Percentiles rank a stretch among this genome's conserved stretches.
Evolutionary conservation across 2,888 invertebrate species (phyloP).

Genomic region (Fragum fragum): DNA sequence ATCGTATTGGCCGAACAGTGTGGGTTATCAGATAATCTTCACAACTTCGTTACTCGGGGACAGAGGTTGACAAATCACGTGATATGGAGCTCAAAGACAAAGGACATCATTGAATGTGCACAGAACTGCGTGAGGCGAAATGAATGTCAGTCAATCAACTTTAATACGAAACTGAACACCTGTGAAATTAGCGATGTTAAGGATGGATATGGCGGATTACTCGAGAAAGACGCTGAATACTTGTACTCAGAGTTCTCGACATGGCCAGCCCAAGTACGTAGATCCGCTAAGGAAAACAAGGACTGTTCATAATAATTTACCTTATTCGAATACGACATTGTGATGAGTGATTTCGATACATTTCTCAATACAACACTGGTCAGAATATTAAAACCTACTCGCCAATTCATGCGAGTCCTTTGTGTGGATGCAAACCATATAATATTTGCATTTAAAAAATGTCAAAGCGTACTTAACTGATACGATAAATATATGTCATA

Average conservation of each 20-base stretch:
- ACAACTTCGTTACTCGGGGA: background rate
- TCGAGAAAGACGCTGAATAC: background rate
- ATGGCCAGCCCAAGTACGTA: background rate
- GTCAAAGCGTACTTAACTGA: too few relatives aligned
- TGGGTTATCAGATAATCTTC: background rate
- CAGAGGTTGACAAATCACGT: background rate
- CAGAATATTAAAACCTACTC: too few relatives aligned
- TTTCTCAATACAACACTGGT: too few relatives aligned
- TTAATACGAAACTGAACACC: background rate
- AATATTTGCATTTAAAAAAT: too few relatives aligned
- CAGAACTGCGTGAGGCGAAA: background rate
- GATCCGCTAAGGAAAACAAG: too few relatives aligned
- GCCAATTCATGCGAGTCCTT: too few relatives aligned
- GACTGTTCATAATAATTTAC: too few relatives aligned
- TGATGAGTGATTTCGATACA: too few relatives aligned
- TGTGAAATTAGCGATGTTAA: background rate
- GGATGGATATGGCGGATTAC: background rate
- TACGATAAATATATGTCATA: too few relatives aligned
- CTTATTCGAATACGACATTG: too few relatives aligned
- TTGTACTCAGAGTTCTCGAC: background rate
- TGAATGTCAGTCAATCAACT: background rate
- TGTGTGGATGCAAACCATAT: too few relatives aligned
- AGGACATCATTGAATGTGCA: background rate
- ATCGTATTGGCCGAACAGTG: too few relatives aligned
- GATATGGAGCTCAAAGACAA: background rate